Percentiles rank a stretch among this genome's conserved stretches.
Evolutionary conservation across 2,797 vertebrate species (phyloP).

Genomic region (Chiroxiphia lanceolata): DNA sequence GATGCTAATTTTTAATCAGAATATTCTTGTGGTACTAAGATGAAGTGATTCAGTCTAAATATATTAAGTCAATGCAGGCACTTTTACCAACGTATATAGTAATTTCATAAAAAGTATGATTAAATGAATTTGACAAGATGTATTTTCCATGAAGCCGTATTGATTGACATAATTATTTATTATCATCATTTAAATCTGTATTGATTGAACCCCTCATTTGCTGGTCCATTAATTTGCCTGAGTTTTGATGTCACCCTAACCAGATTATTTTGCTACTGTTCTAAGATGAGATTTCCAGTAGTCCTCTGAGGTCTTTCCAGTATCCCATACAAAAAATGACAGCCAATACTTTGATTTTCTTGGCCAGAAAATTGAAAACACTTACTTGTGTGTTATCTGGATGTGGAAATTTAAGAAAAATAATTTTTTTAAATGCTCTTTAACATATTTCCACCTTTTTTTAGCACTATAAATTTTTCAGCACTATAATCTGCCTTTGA

Average conservation of each 20-base stretch:
- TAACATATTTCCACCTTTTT: neutral
- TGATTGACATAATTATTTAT: constrained; percentile 58
- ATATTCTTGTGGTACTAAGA: neutral
- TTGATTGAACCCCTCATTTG: constrained; percentile 28
- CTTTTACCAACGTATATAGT: neutral
- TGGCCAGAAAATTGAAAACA: neutral
- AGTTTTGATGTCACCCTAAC: constrained; percentile 12
- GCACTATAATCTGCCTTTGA: neutral
- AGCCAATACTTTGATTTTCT: neutral
- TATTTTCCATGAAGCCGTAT: constrained; percentile 39
- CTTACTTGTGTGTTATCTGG: neutral
- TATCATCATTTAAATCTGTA: constrained; percentile 19
- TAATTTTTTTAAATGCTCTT: neutral
- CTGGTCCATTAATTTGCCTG: constrained; percentile 5
- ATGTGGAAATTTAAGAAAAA: neutral
- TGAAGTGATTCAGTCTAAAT: constrained; percentile 36
- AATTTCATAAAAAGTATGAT: constrained; percentile 41
- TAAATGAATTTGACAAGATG: constrained; percentile 39
- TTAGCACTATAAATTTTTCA: neutral
- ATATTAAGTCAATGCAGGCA: constrained; percentile 22
- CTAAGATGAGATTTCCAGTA: neutral
- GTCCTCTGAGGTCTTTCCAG: neutral
- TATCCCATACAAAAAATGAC: neutral
- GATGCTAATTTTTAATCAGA: constrained; percentile 41
- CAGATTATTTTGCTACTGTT: neutral